Evolutionary conservation across 1,140 invertebrate genomes (phyloP).

Genomic region (Saccostrea glomerata): DNA sequence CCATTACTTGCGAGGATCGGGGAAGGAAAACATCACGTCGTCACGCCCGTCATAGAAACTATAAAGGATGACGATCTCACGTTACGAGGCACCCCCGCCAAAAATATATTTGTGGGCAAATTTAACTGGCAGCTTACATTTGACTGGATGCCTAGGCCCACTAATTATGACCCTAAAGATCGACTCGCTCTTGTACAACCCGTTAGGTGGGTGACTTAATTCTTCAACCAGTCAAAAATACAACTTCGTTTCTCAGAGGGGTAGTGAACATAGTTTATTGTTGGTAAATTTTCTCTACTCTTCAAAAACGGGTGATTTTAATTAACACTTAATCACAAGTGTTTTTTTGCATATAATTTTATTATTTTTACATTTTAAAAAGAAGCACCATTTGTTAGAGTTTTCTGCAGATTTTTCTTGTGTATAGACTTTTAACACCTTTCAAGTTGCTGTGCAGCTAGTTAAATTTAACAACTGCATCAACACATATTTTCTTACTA

Average conservation of each 20-base stretch:
- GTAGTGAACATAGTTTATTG: too few relatives aligned
- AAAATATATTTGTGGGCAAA: slow-evolving; percentile 85
- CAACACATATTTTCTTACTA: too few relatives aligned
- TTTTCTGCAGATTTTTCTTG: too few relatives aligned
- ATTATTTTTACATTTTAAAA: too few relatives aligned
- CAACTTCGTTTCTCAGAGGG: not conserved
- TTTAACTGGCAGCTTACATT: slow-evolving; percentile 97
- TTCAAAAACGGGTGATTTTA: not conserved
- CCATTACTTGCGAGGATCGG: slow-evolving; percentile 86
- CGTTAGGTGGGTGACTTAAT: slow-evolving; percentile 47
- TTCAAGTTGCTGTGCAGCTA: too few relatives aligned
- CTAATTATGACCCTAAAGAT: slow-evolving; percentile 79
- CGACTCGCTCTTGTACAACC: not conserved
- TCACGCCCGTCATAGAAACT: slow-evolving; percentile 94
- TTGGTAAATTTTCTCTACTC: not conserved
- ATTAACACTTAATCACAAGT: not conserved
- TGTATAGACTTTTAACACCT: too few relatives aligned
- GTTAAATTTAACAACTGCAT: too few relatives aligned
- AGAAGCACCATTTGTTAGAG: too few relatives aligned
- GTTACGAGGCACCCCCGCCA: slow-evolving; percentile 83
- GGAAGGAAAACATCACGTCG: slow-evolving; percentile 89
- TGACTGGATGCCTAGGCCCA: slow-evolving; percentile 92
- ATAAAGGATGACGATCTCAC: slow-evolving; percentile 95
- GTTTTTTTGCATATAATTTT: too few relatives aligned
- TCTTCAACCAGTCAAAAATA: not conserved